phyloP scores from a whole-genome alignment of 2,113 vertebrate genomes.

The Paracanthobrama guichenoti region DNA sequence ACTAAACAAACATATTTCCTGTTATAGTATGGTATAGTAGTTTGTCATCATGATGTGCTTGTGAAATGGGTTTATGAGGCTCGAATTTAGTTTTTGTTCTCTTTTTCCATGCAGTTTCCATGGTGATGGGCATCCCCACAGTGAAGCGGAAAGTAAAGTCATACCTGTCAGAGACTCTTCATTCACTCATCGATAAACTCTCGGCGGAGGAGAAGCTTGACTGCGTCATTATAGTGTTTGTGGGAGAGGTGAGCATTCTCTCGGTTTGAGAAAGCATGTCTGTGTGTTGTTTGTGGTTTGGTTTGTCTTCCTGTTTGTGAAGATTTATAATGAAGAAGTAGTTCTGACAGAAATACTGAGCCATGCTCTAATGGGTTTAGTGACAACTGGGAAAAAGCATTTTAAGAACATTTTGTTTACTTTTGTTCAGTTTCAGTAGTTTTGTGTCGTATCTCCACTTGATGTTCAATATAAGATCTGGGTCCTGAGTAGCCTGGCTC shows the following conservation, averaged over 20 bases:
- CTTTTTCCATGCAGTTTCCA: slow-evolving; percentile 83
- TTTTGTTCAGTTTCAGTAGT: not conserved
- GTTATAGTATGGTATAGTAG: not conserved
- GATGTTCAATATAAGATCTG: not conserved
- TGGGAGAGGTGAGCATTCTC: slow-evolving; percentile 88
- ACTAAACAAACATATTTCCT: not conserved
- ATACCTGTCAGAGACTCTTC: slow-evolving; percentile 94
- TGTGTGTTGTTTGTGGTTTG: not conserved
- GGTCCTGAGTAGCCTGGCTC: not conserved
- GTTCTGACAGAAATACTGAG: not conserved
- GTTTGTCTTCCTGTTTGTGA: not conserved
- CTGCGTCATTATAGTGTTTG: slow-evolving; percentile 93
- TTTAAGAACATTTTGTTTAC: too few species aligned
- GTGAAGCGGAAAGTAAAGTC: slow-evolving; percentile 98
- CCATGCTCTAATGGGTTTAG: not conserved
- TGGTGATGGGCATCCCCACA: slow-evolving; percentile 98
- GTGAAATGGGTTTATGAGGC: slow-evolving; percentile 46
- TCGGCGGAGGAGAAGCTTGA: slow-evolving; percentile 94
- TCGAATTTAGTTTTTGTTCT: slow-evolving; percentile 18
- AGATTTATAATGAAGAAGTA: not conserved
- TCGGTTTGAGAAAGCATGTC: not conserved
- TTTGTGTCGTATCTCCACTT: not conserved
- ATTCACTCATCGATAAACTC: slow-evolving; percentile 94
- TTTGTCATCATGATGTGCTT: slow-evolving; percentile 2
- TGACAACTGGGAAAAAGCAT: too few species aligned